Base-by-base conservation (phyloP, 2,888 invertebrate species). In the Drosophila rellima region DNA sequence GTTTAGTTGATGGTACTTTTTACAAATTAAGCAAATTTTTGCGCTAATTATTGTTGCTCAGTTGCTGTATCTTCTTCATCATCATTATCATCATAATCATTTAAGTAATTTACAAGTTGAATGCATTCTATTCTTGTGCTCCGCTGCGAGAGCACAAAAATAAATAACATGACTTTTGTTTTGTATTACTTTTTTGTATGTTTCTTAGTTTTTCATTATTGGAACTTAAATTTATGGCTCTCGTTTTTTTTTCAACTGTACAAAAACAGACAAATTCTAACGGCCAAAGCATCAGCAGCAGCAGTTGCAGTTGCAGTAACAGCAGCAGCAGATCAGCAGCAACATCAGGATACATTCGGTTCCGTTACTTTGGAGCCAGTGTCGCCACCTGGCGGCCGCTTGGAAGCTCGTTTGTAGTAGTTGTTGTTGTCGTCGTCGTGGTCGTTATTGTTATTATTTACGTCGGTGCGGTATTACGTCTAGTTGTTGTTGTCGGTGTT, bases 11-110 rank as follows among this genome's bases (percentile, higher is more conserved):
- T 84, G 88, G 83, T 88, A 84, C 80, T 89, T 90, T 89, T 84
- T 90, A 91, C 90, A 90, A 86, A 86, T 90, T 88, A 87, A 86
- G 90, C 91, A 90, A 90, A 88, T 77, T 63, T 74, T 85, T 88
- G 89, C 90, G 82, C 89, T 91, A 86, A 77, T 83, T 88, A 86
- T 83, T 80, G 78, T 87, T 83, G 84, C 80, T 84, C 85, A 78
- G 83, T 89, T 83, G 77, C 83, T 82, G 78, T 78, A 67, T 80
- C 64, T 70, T 64, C 70, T 39, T 60, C 31, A 3, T 51, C 60
- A 55, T 61, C 56, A 64, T 77, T 47, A 33, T 63, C 33, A 33
- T 47, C 33, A 51, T 70, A 47, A 42, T 62, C 52, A 57, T 56
- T 73, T 84, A 40, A 78, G 72, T 78, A 85, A 85, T 88, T 85